phyloP scores from a whole-genome alignment of 1,140 invertebrate genomes.

The Pseudomyrmex concolor region DNA sequence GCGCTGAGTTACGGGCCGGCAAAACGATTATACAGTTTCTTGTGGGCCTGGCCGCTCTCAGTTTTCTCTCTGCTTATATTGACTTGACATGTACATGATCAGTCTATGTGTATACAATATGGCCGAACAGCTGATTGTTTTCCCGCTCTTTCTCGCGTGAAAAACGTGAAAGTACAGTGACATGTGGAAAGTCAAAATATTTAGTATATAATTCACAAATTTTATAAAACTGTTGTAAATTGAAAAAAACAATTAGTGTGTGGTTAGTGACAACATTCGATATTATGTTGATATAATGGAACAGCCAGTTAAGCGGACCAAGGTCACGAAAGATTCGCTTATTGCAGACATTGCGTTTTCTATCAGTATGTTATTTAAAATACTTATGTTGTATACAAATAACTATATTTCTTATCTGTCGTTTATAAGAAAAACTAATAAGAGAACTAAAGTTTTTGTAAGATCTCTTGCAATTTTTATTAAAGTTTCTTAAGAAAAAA shows the following conservation, averaged over 20 bases:
- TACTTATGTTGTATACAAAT: neutral
- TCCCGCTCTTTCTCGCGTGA: conserved; percentile 3
- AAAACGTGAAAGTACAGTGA: neutral
- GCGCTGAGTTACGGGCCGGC: too few relatives aligned
- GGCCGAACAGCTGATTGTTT: neutral
- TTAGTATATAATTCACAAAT: neutral
- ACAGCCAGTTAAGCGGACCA: conserved; percentile 50
- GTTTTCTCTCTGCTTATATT: too few relatives aligned
- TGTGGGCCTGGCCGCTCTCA: too few relatives aligned
- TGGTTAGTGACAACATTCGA: too few relatives aligned
- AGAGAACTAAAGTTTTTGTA: neutral
- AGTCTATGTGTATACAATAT: neutral
- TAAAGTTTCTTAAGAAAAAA: neutral
- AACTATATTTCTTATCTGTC: neutral
- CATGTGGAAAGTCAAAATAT: neutral
- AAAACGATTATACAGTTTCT: too few relatives aligned
- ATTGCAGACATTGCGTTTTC: conserved; percentile 57
- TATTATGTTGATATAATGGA: conserved; percentile 11
- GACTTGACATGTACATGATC: neutral
- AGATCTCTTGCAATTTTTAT: neutral
- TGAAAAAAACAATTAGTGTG: neutral
- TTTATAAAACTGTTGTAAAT: neutral
- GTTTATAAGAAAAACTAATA: neutral
- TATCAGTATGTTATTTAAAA: conserved; percentile 58
- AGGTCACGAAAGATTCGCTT: conserved; percentile 38